phyloP scores from a whole-genome alignment of 2,113 vertebrate genomes.

The zebrafish (Danio rerio) region DNA sequence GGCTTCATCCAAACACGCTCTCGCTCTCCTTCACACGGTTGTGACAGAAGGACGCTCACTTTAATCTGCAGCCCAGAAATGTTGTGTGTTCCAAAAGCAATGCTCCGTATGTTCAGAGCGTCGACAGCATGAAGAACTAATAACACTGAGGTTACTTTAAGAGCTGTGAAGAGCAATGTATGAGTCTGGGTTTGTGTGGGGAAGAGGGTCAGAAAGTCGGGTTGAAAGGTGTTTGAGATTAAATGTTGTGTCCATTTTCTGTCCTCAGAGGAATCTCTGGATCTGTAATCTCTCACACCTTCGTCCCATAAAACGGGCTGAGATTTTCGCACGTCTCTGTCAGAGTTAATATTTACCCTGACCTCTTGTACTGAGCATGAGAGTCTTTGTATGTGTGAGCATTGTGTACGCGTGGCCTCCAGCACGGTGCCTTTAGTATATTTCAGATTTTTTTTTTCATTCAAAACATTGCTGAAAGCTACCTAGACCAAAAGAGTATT shows the following conservation, averaged over 20 bases:
- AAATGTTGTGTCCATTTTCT: conserved; percentile 74
- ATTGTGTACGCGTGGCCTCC: conserved; percentile 19
- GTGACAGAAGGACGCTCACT: neutral
- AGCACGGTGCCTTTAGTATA: neutral
- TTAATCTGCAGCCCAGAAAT: neutral
- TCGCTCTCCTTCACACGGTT: neutral
- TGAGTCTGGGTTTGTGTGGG: conserved; percentile 57
- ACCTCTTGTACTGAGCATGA: conserved; percentile 69
- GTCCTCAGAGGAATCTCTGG: conserved; percentile 79
- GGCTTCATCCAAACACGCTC: conserved; percentile 5
- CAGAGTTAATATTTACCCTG: conserved; percentile 86
- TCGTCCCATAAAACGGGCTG: conserved; percentile 75
- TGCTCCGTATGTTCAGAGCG: too few relatives aligned
- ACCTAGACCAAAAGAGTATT: too few relatives aligned
- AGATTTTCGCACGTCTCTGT: conserved; percentile 84
- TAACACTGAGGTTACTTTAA: too few relatives aligned
- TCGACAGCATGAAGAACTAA: too few relatives aligned
- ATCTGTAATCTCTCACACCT: conserved; percentile 79
- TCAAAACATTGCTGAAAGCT: neutral
- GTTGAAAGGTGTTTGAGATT: conserved; percentile 76
- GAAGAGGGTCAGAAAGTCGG: conserved; percentile 74
- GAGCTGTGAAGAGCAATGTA: conserved; percentile 75
- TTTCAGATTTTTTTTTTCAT: neutral
- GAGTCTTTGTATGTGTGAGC: conserved; percentile 58
- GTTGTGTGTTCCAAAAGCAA: too few relatives aligned